Evolutionary conservation across 2,888 invertebrate genomes (phyloP), one percentile per base, ranked within the genome.

Genomic region (Epirrita christyi): DNA sequence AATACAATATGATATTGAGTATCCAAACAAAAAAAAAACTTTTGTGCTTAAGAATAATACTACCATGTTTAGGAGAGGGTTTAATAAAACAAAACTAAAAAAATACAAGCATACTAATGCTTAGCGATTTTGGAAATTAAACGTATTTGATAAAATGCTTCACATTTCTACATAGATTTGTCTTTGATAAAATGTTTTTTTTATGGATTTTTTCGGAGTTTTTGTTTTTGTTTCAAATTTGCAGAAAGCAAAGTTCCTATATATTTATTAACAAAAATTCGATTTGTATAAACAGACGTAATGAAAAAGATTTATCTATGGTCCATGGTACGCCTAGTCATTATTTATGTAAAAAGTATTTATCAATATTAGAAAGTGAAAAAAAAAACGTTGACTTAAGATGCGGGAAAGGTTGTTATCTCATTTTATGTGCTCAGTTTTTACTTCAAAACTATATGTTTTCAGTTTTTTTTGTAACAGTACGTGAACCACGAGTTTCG

Each of bases 281-380:
- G 80, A 73, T 73, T 72, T 67, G 75, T 73, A 73, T 74, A 64
- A 76, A 73, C 75, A 72, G 70, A 74, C 67, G 68, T 60, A 60
- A 71, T 65, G 63, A 63, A 66, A 67, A 64, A 66, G 72, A 70
- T 77, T 81, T 80, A 74, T 82, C 79, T 83, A 83, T 81, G 85
- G 85, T 88, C 84, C 87, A 88, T 77, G 87, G 85, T 87, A 87
- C 79, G 81, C 85, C 91, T 90, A 90, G 91, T 90, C 91, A 90
- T 89, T 89, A 88, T 87, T 86, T 84, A 85, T 85, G 79, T 87
- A 81, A 80, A 80, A 86, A 78, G 72, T 82, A 81, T 82, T 81
- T 83, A 78, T 77, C 81, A 80, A 81, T 84, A 81, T 81, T 80
- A 72, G 78, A 78, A 79, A 80, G 73, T 74, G 77, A 68, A 69